Base-by-base conservation (phyloP, 2,888 invertebrate genomes). In the Priocnemis perturbator region DNA sequence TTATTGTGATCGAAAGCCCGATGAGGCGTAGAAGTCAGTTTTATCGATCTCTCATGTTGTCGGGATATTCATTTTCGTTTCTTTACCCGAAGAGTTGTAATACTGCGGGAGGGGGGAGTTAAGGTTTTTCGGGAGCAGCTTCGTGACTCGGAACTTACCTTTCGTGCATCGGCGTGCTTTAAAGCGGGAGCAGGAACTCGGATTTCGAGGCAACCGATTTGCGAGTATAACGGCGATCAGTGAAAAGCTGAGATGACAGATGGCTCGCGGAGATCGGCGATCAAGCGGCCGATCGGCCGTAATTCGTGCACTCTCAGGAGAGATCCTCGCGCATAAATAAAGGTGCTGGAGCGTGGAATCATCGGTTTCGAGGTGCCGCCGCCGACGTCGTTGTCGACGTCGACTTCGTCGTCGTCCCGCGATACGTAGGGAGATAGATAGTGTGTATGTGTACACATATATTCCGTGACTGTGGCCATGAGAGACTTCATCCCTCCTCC, bases 401-500 rank as follows among this genome's bases (percentile, higher is more conserved):
- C 19, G 66, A 67, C 74, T 55, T 74, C 61, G 71, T 68, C 45
- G 61, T 62, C 63, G 62, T 69, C 57, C 64, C 55, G 69, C 69
- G 61, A 80, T 76, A 72, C 79, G 68, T 82, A 80, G 81, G 79
- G 78, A 82, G 75, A 71, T 67, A 73, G 71, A 73, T 37, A 37
- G 37, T 37, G 37, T 37, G 37, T 11, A 37, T 37, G 37, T 37
- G 7, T 37, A 37, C 37, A 37, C 7, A 37, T 72, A 67, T 69
- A 72, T 70, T 74, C 72, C 66, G 62, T 20, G 72, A 63, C 67
- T 67, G 47, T 58, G 77, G 67, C 79, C 81, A 77, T 81, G 80
- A 77, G 73, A 74, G 72, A 73, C 72, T 79, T 74, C 77, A 80
- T 74, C 74, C 65, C 56, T 59, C 71, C 75, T 75, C 60, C n/a